Evolutionary conservation across 92 coral and sea anemone species (phyloP), one percentile per base, ranked within the genome.

Genomic region (Chrysogorgia sp.): DNA sequence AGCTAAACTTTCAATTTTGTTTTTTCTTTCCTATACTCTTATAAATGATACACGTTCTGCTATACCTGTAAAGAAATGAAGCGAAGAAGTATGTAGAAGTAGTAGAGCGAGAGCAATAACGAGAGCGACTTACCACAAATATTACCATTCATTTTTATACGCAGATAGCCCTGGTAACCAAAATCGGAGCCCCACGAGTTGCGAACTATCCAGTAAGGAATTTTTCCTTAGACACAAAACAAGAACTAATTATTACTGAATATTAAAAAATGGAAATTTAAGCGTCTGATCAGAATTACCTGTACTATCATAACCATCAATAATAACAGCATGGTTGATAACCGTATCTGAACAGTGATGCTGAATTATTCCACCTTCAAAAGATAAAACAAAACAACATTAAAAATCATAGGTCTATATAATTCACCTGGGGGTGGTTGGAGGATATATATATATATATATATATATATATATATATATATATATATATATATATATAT

Each of bases 151-250:
- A 93, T 91, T 47, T 84, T 85, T 20, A 91, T 89, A 77, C 85
- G 86, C 63, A 93, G 63, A 63, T 93, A 93, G 12, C 98, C 97
- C 22, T 86, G 68, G 21, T 84, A 86, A 9, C 98, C 98, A 77
- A 84, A 93, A 26, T 85, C 67, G 26, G 92, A 40, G 59, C 97
- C 98, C 98, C 98, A 93, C 3, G 98, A 93, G 63, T 93, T 93
- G 29, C 98, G 84, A 21, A 93, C 97, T 58, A 93, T 93, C 98
- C 98, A 93, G 55, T 80, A 93, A 47, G 92, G 92, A 1, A 91
- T 88, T 45, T 67, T 72, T 10, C 93, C 97, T 90, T 31, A 0
- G 9, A 77, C 35, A 13, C 19, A 17, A 26, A 69, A 21, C 34
- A 64, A 37, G 28, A 17, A 40, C 14, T 2, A 23, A 40, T 34